Percentiles rank a stretch among this genome's conserved stretches.
These are phyloP conservation scores for Sesamia inferens DNA, from an alignment of 2,888 invertebrate genomes.

Conservation along the genomic window DNA sequence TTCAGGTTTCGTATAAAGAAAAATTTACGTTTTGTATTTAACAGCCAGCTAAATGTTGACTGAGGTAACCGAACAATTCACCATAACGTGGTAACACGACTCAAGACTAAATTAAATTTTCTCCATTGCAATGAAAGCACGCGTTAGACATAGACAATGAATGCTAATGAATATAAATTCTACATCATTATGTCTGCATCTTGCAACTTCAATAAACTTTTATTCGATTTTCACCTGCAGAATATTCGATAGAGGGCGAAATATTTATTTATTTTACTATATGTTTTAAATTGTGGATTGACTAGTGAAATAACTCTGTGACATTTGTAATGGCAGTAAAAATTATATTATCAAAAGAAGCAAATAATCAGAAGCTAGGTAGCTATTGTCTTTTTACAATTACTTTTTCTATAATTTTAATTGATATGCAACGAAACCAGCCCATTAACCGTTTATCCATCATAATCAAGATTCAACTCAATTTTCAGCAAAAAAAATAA, in stretches of 20 bases:
- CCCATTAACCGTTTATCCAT: too few species aligned
- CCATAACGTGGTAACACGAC: neutral
- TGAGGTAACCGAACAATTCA: neutral
- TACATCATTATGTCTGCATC: constrained; percentile 63
- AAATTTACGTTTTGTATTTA: too few species aligned
- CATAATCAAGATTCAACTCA: too few species aligned
- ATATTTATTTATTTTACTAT: too few species aligned
- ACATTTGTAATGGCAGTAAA: too few species aligned
- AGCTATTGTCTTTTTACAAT: too few species aligned
- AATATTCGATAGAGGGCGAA: neutral
- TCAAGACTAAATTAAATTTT: constrained; percentile 11
- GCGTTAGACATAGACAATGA: constrained; percentile 12
- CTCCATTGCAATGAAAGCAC: constrained; percentile 29
- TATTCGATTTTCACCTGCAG: neutral
- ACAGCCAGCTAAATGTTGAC: neutral
- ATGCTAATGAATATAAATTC: constrained; percentile 63
- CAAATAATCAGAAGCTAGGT: neutral
- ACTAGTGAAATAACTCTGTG: too few species aligned
- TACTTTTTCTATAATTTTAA: too few species aligned
- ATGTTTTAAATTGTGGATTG: too few species aligned
- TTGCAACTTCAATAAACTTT: constrained; percentile 62
- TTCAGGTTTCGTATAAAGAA: too few species aligned
- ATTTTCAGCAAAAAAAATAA: too few species aligned
- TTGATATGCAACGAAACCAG: too few species aligned
- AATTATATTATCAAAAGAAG: neutral